Evolutionary conservation across 2,113 vertebrate species (phyloP), one percentile per base, ranked within the genome.

Genomic region (Rhinoderma darwinii): DNA sequence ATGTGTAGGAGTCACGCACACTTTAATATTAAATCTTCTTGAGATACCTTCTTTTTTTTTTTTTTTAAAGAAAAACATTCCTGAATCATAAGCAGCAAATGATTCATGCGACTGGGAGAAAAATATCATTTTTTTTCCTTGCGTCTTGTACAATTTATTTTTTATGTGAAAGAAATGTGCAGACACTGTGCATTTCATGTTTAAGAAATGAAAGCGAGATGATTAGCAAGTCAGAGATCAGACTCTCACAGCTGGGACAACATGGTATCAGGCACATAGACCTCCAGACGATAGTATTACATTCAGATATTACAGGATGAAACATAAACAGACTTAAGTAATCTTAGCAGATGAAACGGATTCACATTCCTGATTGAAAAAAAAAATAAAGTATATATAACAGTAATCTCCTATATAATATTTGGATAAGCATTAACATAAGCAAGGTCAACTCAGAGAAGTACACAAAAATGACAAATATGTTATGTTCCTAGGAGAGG

Each of bases 191-290:
- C 8, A 72, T 84, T 73, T 74, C 70, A 41, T 84, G 73, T 59
- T 78, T 47, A 41, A 79, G 54, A 66, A 77, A 78, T 68, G 56
- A 85, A 85, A 85, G 39, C 9, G 74, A 86, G 74, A 86, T 63
- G 84, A 86, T 86, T 86, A 78, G 54, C 54, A 86, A 86, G 74
- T 77, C 84, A 78, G 41, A 77, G 84, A 86, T 86, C 74, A 76
- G 72, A 17, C 74, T 76, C 37, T 63, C 51, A 50, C 84, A 86
- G 84, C 84, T 86, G 84, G 56, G 75, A 79, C 74, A 86, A 86
- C 74, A 86, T 86, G 18, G 43, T 77, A 78, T 86, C 74, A 86
- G 84, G 75, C 75, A 37, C 84, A 78, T 18, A 86, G 74, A 78
- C 84, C 74, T 84, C 41, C 76, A 86, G 43, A 80, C 75, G 66